A percentile compares a stretch with the other conserved stretches of the same genome.
Evolutionary conservation across 1,140 invertebrate genomes (phyloP).

Genomic region (Drosophila oshimai): DNA sequence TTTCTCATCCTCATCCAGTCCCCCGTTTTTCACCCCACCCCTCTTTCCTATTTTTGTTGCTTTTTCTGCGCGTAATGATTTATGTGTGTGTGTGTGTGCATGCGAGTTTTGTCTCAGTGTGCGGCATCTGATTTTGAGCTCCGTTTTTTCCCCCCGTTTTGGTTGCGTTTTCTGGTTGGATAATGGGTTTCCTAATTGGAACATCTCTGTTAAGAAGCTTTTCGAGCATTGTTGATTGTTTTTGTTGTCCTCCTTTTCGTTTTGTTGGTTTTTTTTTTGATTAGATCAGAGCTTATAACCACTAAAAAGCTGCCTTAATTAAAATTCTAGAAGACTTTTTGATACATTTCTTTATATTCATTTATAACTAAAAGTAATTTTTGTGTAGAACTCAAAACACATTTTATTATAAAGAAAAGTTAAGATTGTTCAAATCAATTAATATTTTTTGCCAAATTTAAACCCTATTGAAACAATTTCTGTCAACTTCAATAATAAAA

Average conservation of each 20-base stretch:
- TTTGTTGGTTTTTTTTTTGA: neutral
- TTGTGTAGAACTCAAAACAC: too few relatives aligned
- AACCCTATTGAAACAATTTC: too few relatives aligned
- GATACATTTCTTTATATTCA: too few relatives aligned
- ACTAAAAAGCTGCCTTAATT: too few relatives aligned
- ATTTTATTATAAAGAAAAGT: too few relatives aligned
- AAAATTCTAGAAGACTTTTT: too few relatives aligned
- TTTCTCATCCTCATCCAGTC: slow-evolving; percentile 11
- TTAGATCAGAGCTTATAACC: too few relatives aligned
- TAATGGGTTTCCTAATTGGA: slow-evolving; percentile 54
- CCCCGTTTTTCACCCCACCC: slow-evolving; percentile 6
- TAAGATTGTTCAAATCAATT: too few relatives aligned
- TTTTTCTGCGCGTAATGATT: slow-evolving; percentile 59
- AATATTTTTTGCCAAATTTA: too few relatives aligned
- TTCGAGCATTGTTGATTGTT: slow-evolving; percentile 29
- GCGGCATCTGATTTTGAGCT: slow-evolving; percentile 67
- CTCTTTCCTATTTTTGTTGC: slow-evolving; percentile 11
- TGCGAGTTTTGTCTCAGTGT: slow-evolving; percentile 13
- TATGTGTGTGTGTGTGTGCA: slow-evolving; percentile 38
- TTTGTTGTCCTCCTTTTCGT: slow-evolving; percentile 25
- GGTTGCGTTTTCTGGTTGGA: slow-evolving; percentile 41
- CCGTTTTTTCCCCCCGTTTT: slow-evolving; percentile 44
- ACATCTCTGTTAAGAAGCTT: slow-evolving; percentile 39
- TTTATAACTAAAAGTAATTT: too few relatives aligned
- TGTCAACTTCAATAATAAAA: too few relatives aligned